Conservation (phyloP, 2,797 vertebrate genomes). For the Hylomyscus alleni region DNA sequence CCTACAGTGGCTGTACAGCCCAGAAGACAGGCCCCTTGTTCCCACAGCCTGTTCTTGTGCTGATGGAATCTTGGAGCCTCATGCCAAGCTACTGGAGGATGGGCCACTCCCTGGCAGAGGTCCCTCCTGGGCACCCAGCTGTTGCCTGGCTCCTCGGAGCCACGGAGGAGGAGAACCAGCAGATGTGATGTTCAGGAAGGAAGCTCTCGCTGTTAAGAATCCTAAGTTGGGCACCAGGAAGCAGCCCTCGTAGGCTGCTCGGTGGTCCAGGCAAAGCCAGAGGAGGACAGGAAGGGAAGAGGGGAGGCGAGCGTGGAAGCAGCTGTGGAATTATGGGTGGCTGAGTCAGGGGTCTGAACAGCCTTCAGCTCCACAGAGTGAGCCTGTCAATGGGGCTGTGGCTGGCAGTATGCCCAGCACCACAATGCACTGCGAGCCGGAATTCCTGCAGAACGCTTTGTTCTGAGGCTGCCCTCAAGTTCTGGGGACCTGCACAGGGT, state of each 20-base stretch:
- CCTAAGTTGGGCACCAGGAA: slow-evolving; percentile 73
- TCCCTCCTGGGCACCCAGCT: background rate
- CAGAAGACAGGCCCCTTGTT: background rate
- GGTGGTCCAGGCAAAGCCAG: background rate
- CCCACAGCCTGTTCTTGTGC: background rate
- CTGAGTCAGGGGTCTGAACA: background rate
- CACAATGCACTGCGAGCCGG: slow-evolving; percentile 83
- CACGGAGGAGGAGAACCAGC: slow-evolving; percentile 35
- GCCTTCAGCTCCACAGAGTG: slow-evolving; percentile 31
- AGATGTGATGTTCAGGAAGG: slow-evolving; percentile 86
- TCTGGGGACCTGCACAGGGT: slow-evolving; percentile 80
- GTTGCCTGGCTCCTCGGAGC: slow-evolving; percentile 63
- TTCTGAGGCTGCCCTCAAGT: slow-evolving; percentile 75
- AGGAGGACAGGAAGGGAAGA: slow-evolving; percentile 88
- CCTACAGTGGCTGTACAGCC: background rate
- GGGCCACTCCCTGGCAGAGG: background rate
- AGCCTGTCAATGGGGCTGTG: slow-evolving; percentile 74
- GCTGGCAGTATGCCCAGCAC: slow-evolving; percentile 81
- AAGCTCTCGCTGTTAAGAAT: slow-evolving; percentile 83
- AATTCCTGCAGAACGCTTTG: slow-evolving; percentile 88
- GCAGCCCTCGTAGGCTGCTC: background rate
- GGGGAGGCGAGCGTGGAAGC: slow-evolving; percentile 75
- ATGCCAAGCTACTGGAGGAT: background rate
- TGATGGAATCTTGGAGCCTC: background rate
- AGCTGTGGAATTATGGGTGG: slow-evolving; percentile 44